Evolutionary conservation across 2,113 vertebrate genomes (phyloP).

Genomic region (Heterochromis multidens): DNA sequence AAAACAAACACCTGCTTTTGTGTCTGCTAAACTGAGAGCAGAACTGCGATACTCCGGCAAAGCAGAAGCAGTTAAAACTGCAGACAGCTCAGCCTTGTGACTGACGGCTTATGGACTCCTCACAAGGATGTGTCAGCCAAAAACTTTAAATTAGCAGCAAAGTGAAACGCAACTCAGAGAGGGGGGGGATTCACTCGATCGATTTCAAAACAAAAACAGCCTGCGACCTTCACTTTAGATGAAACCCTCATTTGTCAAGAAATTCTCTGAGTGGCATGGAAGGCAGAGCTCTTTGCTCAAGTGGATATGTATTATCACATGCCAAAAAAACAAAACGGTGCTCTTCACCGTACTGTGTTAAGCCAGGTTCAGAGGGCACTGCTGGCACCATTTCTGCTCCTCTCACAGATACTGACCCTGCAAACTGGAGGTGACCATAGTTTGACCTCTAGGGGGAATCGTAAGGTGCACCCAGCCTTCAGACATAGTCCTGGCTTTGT

Average conservation of each 20-base stretch:
- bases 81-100: background rate
- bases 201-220: conserved; percentile 46
- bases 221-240: conserved; percentile 36
- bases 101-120: conserved; percentile 13
- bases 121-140: conserved; percentile 13
- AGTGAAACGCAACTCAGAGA: background rate
- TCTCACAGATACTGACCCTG: background rate
- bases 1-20: background rate
- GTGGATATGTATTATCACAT: background rate
- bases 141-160: conserved; percentile 34
- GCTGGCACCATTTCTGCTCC: background rate
- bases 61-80: background rate
- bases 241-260: conserved; percentile 42
- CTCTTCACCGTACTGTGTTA: background rate
- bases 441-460: background rate
- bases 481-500: background rate
- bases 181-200: conserved; percentile 1
- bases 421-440: background rate
- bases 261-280: conserved; percentile 10
- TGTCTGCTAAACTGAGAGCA: background rate
- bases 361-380: background rate
- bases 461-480: background rate
- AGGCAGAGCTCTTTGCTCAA: background rate
- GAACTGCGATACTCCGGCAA: background rate
- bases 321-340: background rate